A percentile compares a stretch with the other conserved stretches of the same genome.
phyloP scores from a whole-genome alignment of 2,888 invertebrate genomes.

The Drosophila colorata region DNA sequence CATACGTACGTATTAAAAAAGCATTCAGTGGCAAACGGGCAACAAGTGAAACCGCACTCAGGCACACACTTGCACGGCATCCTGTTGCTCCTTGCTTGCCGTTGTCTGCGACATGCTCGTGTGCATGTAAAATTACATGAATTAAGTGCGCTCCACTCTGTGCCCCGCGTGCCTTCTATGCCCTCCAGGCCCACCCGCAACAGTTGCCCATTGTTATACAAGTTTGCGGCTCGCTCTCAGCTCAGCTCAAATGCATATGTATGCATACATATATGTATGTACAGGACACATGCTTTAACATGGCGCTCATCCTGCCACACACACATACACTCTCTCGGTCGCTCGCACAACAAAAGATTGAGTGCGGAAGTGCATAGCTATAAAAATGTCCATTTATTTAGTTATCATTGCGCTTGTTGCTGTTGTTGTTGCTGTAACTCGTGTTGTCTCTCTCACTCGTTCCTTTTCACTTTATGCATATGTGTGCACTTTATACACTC shows the following conservation, averaged over 20 bases:
- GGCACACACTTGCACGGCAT: constrained; percentile 63
- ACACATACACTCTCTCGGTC: constrained; percentile 31
- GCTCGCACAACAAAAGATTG: constrained; percentile 71
- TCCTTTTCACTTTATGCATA: constrained; percentile 24
- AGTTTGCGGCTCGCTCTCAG: constrained; percentile 32
- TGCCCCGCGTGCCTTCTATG: constrained; percentile 26
- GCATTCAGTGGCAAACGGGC: constrained; percentile 62
- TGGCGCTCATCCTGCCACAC: constrained; percentile 70
- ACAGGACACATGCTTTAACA: constrained; percentile 74
- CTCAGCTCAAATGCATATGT: constrained; percentile 48
- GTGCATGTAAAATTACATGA: constrained; percentile 80
- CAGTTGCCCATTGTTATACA: constrained; percentile 56
- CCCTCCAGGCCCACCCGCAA: constrained; percentile 14
- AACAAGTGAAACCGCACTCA: constrained; percentile 77
- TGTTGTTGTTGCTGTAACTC: constrained; percentile 53
- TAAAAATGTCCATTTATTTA: constrained; percentile 81
- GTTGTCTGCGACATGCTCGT: constrained; percentile 62
- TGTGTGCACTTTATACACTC: constrained; percentile 40
- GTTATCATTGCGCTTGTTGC: constrained; percentile 78
- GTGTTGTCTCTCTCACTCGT: constrained; percentile 7
- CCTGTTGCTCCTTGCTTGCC: constrained; percentile 71
- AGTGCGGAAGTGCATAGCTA: constrained; percentile 81
- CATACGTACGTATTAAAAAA: constrained; percentile 44
- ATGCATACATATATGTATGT: constrained; percentile 46
- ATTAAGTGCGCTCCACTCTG: constrained; percentile 70